Evolutionary conservation across 2,888 invertebrate species (phyloP).

Genomic region (Myopa tessellatipennis): DNA sequence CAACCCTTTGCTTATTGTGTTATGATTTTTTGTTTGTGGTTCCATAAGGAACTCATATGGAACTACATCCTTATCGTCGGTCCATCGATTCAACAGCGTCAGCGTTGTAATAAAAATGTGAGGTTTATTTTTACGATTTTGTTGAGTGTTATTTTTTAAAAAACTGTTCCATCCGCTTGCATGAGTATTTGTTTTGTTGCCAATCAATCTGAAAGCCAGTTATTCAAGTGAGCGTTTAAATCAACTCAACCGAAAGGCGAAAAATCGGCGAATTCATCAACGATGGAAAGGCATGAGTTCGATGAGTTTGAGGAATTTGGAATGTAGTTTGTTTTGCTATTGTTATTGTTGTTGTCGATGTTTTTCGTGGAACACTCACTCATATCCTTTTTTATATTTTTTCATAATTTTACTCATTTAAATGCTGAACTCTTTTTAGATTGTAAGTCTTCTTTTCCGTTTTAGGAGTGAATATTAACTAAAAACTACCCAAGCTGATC

Average conservation of each 20-base stretch:
- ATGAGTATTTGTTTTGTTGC: not conserved
- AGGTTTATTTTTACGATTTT: no score
- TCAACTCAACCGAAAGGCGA: conserved; percentile 14
- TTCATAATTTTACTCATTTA: not conserved
- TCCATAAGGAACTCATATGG: not conserved
- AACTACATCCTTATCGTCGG: not conserved
- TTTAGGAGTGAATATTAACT: no score
- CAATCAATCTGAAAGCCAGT: not conserved
- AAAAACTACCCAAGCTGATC: no score
- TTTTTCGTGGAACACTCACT: not conserved
- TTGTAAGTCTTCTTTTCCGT: no score
- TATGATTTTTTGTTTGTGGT: not conserved
- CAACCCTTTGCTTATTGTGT: not conserved
- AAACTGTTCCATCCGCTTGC: not conserved
- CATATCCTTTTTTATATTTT: not conserved
- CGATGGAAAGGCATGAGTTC: not conserved
- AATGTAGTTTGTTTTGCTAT: not conserved
- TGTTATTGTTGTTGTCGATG: not conserved
- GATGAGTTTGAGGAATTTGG: not conserved
- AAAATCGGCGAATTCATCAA: conserved; percentile 8
- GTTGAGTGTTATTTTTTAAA: not conserved
- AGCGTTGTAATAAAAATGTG: no score
- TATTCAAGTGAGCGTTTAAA: not conserved
- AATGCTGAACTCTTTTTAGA: not conserved
- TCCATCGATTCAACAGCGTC: not conserved